phyloP scores from a whole-genome alignment of 1,140 invertebrate species.

The Sogatella furcifera region DNA sequence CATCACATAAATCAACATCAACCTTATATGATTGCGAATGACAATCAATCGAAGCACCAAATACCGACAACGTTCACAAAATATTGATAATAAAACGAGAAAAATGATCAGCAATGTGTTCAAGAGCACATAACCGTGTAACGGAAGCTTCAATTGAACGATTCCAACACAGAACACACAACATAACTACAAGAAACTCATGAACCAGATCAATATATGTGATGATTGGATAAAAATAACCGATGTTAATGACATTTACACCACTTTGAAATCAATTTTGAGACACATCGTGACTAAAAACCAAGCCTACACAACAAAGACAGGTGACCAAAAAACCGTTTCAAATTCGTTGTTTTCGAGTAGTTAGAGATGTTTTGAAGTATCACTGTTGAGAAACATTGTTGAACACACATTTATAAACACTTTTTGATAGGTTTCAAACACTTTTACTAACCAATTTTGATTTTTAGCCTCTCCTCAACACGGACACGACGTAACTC shows the following conservation, averaged over 20 bases:
- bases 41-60: too few species aligned
- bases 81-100: too few species aligned
- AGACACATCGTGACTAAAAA: slow-evolving; percentile 1
- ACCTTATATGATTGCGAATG: too few species aligned
- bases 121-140: too few species aligned
- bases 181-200: background rate
- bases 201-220: too few species aligned
- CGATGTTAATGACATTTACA: background rate
- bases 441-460: slow-evolving; percentile 59
- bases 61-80: too few species aligned
- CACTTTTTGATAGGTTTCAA: slow-evolving; percentile 13
- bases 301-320: slow-evolving; percentile 14
- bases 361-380: background rate
- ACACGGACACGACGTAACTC: slow-evolving; percentile 71
- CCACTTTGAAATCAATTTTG: background rate
- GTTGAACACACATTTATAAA: background rate
- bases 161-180: background rate
- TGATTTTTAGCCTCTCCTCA: slow-evolving; percentile 76
- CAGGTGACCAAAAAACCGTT: slow-evolving; percentile 12
- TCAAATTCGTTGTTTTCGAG: slow-evolving; percentile 1
- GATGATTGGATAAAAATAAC: background rate
- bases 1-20: too few species aligned
- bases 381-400: background rate
- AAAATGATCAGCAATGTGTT: too few species aligned
- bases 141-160: too few species aligned